Evolutionary conservation across 2,888 invertebrate species (phyloP).

Genomic region (Megaustenia siamemsis): DNA sequence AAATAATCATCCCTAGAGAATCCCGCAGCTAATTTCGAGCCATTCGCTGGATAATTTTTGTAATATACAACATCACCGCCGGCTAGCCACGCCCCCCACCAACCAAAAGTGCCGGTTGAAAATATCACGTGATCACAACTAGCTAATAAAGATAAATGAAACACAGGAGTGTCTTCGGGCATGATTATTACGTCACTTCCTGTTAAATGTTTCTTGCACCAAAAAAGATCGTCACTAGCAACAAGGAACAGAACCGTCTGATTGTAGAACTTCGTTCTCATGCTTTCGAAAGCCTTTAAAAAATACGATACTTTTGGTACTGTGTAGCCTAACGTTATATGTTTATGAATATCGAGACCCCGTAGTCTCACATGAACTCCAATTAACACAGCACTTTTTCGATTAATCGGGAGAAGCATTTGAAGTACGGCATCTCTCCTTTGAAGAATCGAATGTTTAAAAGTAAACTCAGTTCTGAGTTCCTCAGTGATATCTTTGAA

Average conservation of each 20-base stretch:
- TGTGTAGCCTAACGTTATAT: background rate
- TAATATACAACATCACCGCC: background rate
- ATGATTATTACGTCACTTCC: background rate
- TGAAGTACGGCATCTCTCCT: background rate
- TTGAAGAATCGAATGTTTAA: background rate
- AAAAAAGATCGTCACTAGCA: background rate
- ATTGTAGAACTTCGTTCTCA: background rate
- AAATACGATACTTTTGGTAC: constrained; percentile 21
- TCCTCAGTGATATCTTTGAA: background rate
- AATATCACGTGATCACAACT: constrained; percentile 11
- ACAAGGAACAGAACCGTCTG: background rate
- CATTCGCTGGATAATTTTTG: background rate
- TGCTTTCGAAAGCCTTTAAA: constrained; percentile 24
- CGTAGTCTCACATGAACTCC: constrained; percentile 43
- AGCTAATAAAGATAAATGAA: constrained; percentile 6
- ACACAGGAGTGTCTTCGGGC: background rate
- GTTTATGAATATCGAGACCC: background rate
- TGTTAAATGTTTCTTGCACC: background rate
- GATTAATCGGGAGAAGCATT: background rate
- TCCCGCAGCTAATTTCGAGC: background rate
- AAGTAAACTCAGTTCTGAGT: constrained; percentile 36
- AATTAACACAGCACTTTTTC: background rate
- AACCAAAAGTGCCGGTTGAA: constrained; percentile 7
- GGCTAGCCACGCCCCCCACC: constrained; percentile 41
- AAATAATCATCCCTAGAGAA: background rate